Evolutionary conservation across 2,888 invertebrate species (phyloP).

Genomic region (Ceratothoa steindachneri): DNA sequence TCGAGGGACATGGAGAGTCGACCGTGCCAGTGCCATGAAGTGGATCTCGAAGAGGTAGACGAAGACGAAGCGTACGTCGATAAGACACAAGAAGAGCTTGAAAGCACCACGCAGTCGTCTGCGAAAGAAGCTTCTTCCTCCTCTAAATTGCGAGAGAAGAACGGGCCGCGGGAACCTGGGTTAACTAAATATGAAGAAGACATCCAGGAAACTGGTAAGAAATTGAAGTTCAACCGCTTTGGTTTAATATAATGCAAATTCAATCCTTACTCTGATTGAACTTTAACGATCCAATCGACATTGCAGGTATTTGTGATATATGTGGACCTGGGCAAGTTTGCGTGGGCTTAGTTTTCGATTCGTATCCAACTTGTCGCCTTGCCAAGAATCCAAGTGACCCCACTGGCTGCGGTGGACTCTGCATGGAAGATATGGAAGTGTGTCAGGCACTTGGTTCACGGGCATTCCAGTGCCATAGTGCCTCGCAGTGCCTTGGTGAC

Average conservation of each 20-base stretch:
- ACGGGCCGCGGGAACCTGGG: background rate
- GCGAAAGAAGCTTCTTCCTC: background rate
- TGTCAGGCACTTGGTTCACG: slow-evolving; percentile 62
- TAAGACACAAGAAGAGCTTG: background rate
- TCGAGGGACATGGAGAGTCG: slow-evolving; percentile 48
- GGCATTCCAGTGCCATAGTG: slow-evolving; percentile 58
- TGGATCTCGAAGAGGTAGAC: slow-evolving; percentile 8
- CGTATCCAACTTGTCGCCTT: slow-evolving; percentile 60
- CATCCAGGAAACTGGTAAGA: background rate
- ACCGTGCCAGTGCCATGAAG: slow-evolving; percentile 44
- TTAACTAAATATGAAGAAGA: background rate
- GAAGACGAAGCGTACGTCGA: slow-evolving; percentile 2
- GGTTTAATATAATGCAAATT: no score
- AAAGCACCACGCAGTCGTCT: background rate
- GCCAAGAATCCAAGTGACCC: slow-evolving; percentile 60
- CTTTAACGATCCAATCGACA: no score
- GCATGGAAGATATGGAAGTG: slow-evolving; percentile 62
- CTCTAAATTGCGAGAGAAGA: background rate
- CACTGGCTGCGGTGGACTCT: slow-evolving; percentile 64
- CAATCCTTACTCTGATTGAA: no score
- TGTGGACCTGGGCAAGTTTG: slow-evolving; percentile 56
- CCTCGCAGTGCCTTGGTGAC: slow-evolving; percentile 61
- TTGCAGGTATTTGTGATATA: slow-evolving; percentile 45
- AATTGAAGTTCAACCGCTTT: no score
- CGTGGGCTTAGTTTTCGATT: slow-evolving; percentile 62